phyloP scores from a whole-genome alignment of 2,797 vertebrate species.

The Rhinatrema bivittatum region DNA sequence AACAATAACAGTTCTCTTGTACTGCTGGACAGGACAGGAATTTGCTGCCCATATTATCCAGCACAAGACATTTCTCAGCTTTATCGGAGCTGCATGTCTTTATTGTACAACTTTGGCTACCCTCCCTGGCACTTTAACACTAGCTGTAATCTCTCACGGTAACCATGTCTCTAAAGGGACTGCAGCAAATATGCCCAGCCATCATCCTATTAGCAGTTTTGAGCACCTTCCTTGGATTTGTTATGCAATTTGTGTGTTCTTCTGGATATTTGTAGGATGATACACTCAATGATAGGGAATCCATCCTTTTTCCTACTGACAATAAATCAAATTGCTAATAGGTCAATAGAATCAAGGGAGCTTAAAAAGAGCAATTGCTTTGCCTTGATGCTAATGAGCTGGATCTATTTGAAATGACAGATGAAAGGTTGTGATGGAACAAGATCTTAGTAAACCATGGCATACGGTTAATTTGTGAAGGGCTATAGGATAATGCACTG shows the following conservation, averaged over 20 bases:
- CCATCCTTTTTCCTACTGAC: slow-evolving; percentile 33
- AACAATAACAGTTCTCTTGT: too few relatives aligned
- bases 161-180: not conserved
- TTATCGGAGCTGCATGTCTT: too few relatives aligned
- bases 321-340: slow-evolving; percentile 54
- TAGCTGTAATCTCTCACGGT: too few relatives aligned
- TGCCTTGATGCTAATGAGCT: slow-evolving; percentile 49
- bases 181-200: slow-evolving; percentile 11
- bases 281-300: slow-evolving; percentile 37
- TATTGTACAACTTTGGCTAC: too few relatives aligned
- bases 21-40: too few relatives aligned
- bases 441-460: slow-evolving; percentile 1
- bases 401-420: slow-evolving; percentile 47
- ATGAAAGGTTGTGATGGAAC: slow-evolving; percentile 33
- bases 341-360: slow-evolving; percentile 48
- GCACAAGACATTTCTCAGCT: too few relatives aligned
- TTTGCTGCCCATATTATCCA: too few relatives aligned
- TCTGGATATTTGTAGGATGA: slow-evolving; percentile 27
- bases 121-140: too few relatives aligned
- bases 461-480: slow-evolving; percentile 2
- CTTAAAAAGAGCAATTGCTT: slow-evolving; percentile 43
- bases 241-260: slow-evolving; percentile 22
- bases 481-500: not conserved
- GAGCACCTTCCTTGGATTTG: slow-evolving; percentile 1
- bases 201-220: too few relatives aligned